phyloP scores from a whole-genome alignment of 2,113 vertebrate species.

The Emydura subglobosa region DNA sequence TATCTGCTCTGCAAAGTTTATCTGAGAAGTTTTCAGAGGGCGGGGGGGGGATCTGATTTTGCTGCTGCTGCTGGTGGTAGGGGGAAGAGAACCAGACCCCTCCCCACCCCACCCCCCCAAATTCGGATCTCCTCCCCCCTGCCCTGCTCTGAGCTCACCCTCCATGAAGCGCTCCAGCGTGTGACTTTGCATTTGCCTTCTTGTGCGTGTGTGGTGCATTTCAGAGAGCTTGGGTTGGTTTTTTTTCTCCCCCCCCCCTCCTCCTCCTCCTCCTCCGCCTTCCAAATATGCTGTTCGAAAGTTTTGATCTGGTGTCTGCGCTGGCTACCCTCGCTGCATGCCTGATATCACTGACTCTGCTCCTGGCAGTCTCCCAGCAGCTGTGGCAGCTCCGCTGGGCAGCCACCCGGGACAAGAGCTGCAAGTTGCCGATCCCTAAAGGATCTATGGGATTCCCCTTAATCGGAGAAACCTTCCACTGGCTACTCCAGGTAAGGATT shows the following conservation, averaged over 20 bases:
- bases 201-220: slow-evolving; percentile 28
- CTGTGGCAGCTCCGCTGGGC: slow-evolving; percentile 98
- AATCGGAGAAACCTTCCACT: slow-evolving; percentile 98
- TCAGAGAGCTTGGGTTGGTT: slow-evolving; percentile 55
- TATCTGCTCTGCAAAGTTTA: slow-evolving; percentile 22
- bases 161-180: background rate
- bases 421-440: slow-evolving; percentile 95
- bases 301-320: slow-evolving; percentile 94
- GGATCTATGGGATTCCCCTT: slow-evolving; percentile 99
- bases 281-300: slow-evolving; percentile 90
- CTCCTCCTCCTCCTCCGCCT: slow-evolving; percentile 62
- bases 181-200: background rate
- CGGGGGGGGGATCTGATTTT: background rate
- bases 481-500: slow-evolving; percentile 95
- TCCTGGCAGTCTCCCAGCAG: slow-evolving; percentile 95
- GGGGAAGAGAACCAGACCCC: slow-evolving; percentile 38
- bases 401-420: slow-evolving; percentile 94
- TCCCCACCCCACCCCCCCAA: slow-evolving; percentile 53
- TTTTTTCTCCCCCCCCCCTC: slow-evolving; percentile 63
- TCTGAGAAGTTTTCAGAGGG: slow-evolving; percentile 13
- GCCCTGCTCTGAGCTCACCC: background rate
- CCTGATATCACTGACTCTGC: slow-evolving; percentile 93
- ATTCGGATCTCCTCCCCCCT: slow-evolving; percentile 1
- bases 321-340: slow-evolving; percentile 95
- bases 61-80: background rate